Evolutionary conservation across 1,140 invertebrate species (phyloP), one percentile per base, ranked within the genome.

Genomic region (Papilio helenus): DNA sequence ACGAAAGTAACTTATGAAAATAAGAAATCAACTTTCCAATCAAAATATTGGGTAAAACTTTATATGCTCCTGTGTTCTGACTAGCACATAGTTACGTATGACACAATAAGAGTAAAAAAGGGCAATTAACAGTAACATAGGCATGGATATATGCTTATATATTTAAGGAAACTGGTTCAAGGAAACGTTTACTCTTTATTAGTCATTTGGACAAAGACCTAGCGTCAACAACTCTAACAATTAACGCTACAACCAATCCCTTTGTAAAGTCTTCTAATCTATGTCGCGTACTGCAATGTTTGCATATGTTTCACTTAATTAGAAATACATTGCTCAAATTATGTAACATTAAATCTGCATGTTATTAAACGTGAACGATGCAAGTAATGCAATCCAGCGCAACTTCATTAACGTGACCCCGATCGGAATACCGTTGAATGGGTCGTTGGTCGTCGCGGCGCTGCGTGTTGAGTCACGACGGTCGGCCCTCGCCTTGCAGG

Each of bases 351-450:
- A 34, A 34, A 34, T 2, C 44, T 46, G 44, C 14, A 46, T 12
- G 10, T 14, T 65, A 65, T 65, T 29, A 68, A 68, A 68, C 61
- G 26, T 68, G 26, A 14, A 68, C 12, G 12, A 14, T 29, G 26
- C 23, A 68, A 16, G 26, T 18, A 68, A 29, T 29, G 61, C 61
- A 68, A 68, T 68, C 34, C 61, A 29, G 61, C 61, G 61, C 26
- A 68, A 68, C 61, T 14, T 68, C 61, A 26, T 34, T 68, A 68
- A 68, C 61, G 23, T 68, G 61, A 68, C 61, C 61, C 61, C 61
- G 61, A 34, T 68, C 61, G 61, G 58, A 61, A 61, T 61, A 23
- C 58, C 58, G 58, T 68, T 68, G 23, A 68, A 29, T 68, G 14
- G 61, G 61, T 29, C 61, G 61, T 68, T 29, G 61, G 61, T 16